Evolutionary conservation across 2,888 invertebrate species (phyloP), one percentile per base, ranked within the genome.

Genomic region (Gryllus longicercus): DNA sequence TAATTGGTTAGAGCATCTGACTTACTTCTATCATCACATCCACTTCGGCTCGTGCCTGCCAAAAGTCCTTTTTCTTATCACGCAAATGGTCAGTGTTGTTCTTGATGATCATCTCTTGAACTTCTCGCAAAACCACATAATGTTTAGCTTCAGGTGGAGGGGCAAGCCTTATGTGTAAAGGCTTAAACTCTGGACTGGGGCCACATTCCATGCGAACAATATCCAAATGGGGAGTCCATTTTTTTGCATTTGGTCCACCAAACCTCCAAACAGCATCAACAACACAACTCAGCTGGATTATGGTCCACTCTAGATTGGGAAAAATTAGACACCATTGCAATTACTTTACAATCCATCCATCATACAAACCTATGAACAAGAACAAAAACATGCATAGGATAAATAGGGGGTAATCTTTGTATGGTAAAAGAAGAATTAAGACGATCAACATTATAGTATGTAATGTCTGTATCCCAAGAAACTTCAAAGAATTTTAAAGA

Each of bases 221-320:
- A 63, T 63, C 16, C 63, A 63, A 63, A 1, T 63, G 14, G 14
- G 63, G 63, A 10, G 63, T 63, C 63, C 63, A 63, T 5, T 63
- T 11, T 63, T 63, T 63, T 1, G 63, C 63, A 63, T 63, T 14
- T 63, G 63, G 63, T 63, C 63, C 63, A 14, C 63, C 63, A 63
- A 63, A 63, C n/a, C 63, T 63, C 63, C 63, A 63, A 63, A 63
- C 63, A 18, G 63, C 63, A 63, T 63, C 63, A 63, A 63, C 63
- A 18, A 18, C 63, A 63, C 63, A 63, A n/a, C n/a, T n/a, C 14
- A 63, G 14, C 63, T 63, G 63, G n/a, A 63, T n/a, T 18, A 63
- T 8, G n/a, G 63, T 63, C 63, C 63, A 63, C 8, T 63, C 63
- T 63, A n/a, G 63, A 63, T 38, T 38, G 38, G 38, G 38, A 38